Base-by-base conservation (phyloP, 1,140 invertebrate species). In the Fopius arisanus region DNA sequence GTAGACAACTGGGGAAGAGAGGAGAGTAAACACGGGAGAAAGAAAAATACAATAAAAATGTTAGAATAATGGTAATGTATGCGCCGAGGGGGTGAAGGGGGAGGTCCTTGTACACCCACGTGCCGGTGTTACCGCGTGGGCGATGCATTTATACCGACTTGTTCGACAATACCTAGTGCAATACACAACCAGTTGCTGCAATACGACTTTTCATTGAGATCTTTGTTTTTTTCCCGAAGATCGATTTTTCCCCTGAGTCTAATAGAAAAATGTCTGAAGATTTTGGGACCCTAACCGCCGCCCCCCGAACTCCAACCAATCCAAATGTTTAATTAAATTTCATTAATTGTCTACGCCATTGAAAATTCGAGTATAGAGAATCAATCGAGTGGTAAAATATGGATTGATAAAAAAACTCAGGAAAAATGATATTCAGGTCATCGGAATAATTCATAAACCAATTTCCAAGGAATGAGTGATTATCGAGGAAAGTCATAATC, bases 71-170 rank as follows among this genome's bases (percentile, higher is more conserved):
- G 26, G 70, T 40, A 19, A 71, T 62, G 54, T 62, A 68, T 68
- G 37, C 33, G 23, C 29, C n/a, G 43, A 7, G 67, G 67, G 71
- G 37, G 26, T 48, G 14, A 41, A 73, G 33, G 37, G n/a, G 67
- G 33, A 69, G 62, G 29, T 21, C 63, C 33, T 40, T 75, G 63
- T 76, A 70, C 75, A 76, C 75, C 75, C 75, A 76, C 75, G 75
- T 76, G 75, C 41, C 67, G 19, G 23, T 29, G 33, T 67, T 75
- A 48, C 54, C 66, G 76, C 74, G 80, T 82, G 80, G 80, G 78
- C 75, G 75, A 77, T 59, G 54, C 54, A 59, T 59, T 59, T 59
- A 77, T 80, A 75, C 78, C 74, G 74, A 68, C 77, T 79, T 78
- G 79, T 79, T 73, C 76, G 76, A 78, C 77, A 75, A 68, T 75